phyloP scores from a whole-genome alignment of 2,888 invertebrate genomes.

The Tetanocera ferruginea region DNA sequence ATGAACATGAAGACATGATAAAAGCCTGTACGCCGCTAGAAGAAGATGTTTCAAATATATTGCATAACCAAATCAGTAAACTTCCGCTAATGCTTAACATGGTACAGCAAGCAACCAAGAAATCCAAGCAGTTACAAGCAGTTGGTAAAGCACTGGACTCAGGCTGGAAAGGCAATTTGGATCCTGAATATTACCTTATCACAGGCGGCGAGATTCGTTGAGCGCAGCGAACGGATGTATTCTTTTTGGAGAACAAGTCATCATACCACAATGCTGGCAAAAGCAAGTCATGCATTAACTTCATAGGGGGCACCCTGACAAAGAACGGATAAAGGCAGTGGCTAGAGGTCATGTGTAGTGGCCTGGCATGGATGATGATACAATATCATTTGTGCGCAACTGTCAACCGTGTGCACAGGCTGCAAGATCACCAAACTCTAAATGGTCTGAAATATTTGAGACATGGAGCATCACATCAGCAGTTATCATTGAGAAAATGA shows the following conservation, averaged over 20 bases:
- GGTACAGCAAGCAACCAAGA: conserved; percentile 32
- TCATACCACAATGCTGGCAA: conserved; percentile 13
- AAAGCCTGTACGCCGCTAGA: conserved; percentile 42
- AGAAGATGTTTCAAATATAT: conserved; percentile 23
- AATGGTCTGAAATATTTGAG: conserved; percentile 65
- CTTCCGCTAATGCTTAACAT: conserved; percentile 36
- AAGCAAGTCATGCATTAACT: conserved; percentile 17
- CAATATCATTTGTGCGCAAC: conserved; percentile 46
- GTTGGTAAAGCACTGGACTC: conserved; percentile 6
- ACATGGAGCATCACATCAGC: conserved; percentile 41
- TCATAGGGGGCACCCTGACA: conserved; percentile 40
- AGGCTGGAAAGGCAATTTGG: conserved; percentile 9
- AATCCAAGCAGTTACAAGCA: neutral
- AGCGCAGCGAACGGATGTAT: too few species aligned
- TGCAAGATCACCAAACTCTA: conserved; percentile 54
- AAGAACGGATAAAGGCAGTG: conserved; percentile 52
- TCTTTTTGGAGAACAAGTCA: conserved; percentile 23
- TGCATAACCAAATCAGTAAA: conserved; percentile 26
- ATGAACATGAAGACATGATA: conserved; percentile 40
- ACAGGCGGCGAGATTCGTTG: conserved; percentile 30
- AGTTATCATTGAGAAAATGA: too few species aligned
- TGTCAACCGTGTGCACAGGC: conserved; percentile 39
- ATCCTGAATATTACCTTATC: conserved; percentile 17
- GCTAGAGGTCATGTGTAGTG: too few species aligned
- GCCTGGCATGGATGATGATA: too few species aligned